Base-by-base conservation (phyloP, 2,888 invertebrate species). In the Spialia ferax region DNA sequence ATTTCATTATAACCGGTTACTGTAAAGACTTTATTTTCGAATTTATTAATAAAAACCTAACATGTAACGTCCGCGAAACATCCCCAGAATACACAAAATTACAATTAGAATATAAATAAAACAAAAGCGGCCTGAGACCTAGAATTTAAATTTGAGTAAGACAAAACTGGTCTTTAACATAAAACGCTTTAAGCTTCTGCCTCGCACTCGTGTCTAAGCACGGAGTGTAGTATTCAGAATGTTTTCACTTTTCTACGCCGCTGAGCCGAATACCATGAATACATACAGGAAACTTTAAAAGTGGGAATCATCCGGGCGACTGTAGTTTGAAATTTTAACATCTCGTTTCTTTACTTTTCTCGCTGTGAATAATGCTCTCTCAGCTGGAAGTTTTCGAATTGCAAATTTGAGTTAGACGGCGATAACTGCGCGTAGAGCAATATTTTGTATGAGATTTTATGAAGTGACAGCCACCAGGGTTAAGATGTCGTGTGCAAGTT, bases 241-340 rank as follows among this genome's bases (percentile, higher is more conserved):
- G 89, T 89, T 91, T 89, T 91, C 91, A 91, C 88, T 92, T 92
- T 91, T 91, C 90, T 84, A 86, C 88, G 78, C 82, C 89, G 86
- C 76, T 89, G 91, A 83, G 82, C 86, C 84, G 86, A 78, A 82
- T 81, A 79, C 84, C 79, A 81, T 85, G 86, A 88, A 88, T 89
- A 86, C 79, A 82, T 81, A 86, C 83, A 81, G 82, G 78, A 80
- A 89, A 88, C 83, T 89, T 89, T 84, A 84, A 84, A 88, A 86
- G 85, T 84, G 82, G 86, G 85, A 88, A 87, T 86, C 84, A 86
- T 82, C 79, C 77, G 78, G 72, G 71, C 79, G 79, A 71, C 75
- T 74, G 75, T 77, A 81, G 78, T 82, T 80, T 72, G 73, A 77
- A 75, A 74, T 73, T 75, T 74, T 72, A 73, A 76, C 74, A 73